A percentile compares a stretch with the other conserved stretches of the same genome.
Conservation (phyloP, 2,888 invertebrate genomes). For the Drosophila basisetae region DNA sequence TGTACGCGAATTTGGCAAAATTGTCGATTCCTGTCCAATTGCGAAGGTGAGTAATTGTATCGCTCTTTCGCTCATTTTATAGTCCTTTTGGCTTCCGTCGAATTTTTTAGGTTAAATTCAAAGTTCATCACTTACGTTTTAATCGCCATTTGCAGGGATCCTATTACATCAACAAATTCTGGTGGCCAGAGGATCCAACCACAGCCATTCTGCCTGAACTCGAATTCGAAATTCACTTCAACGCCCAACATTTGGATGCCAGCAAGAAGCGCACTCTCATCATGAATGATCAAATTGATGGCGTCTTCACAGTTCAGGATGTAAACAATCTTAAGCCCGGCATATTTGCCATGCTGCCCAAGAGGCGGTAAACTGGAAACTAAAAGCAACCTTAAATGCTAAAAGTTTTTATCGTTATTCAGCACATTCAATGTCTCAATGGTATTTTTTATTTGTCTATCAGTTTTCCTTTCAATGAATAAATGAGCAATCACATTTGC, state of each 20-base stretch:
- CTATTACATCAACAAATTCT: constrained; percentile 80
- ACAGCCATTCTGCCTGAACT: constrained; percentile 77
- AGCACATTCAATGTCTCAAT: constrained; percentile 57
- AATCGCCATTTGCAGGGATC: constrained; percentile 79
- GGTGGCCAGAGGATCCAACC: constrained; percentile 83
- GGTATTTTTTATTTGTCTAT: constrained; percentile 55
- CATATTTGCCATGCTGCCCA: constrained; percentile 77
- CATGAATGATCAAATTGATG: constrained; percentile 74
- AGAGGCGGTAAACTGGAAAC: constrained; percentile 34
- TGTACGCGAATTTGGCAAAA: constrained; percentile 76
- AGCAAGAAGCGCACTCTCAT: constrained; percentile 72
- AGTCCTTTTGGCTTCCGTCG: neutral
- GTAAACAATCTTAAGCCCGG: constrained; percentile 76
- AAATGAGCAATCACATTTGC: constrained; percentile 60
- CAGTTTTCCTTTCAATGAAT: constrained; percentile 18
- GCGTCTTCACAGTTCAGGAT: constrained; percentile 76
- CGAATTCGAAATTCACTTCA: constrained; percentile 72
- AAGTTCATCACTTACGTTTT: constrained; percentile 54
- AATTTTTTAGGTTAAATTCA: constrained; percentile 57
- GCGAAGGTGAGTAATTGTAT: constrained; percentile 67
- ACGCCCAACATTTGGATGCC: constrained; percentile 72
- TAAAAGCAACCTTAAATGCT: neutral
- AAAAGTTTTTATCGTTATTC: neutral
- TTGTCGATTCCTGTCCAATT: constrained; percentile 80
- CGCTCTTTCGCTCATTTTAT: neutral